Conservation (phyloP, 2,888 invertebrate species). For the Microplitis deprimator region DNA sequence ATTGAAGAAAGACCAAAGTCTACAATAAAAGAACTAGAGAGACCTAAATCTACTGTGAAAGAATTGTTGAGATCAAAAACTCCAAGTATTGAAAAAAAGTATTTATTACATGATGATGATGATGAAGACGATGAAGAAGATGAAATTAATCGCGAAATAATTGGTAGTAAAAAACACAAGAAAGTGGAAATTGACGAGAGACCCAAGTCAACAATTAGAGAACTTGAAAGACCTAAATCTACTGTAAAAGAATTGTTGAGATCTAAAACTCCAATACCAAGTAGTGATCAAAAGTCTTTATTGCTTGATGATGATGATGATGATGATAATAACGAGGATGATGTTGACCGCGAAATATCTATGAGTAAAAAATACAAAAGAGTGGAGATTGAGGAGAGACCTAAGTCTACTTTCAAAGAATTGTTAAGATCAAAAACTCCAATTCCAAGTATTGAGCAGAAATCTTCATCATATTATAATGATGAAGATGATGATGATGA, state of each 20-base stretch:
- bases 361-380: not conserved
- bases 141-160: not conserved
- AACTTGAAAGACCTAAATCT: conserved; percentile 33
- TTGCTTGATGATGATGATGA: conserved; percentile 26
- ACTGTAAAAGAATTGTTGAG: not conserved
- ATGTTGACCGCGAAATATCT: not conserved
- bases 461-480: not conserved
- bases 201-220: conserved; percentile 8
- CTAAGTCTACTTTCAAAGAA: not conserved
- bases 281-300: not conserved
- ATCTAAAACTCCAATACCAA: not conserved
- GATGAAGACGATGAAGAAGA: not conserved
- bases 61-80: not conserved
- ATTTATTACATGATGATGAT: not conserved
- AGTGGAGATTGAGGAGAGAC: not conserved
- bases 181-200: not conserved
- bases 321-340: conserved; percentile 9
- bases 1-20: not conserved
- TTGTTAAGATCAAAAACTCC: not conserved
- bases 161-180: not conserved
- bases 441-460: not conserved
- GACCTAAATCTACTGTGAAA: conserved; percentile 7
- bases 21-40: conserved; percentile 26
- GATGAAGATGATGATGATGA: conserved; percentile 22
- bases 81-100: not conserved